Evolutionary conservation across 35 echinoderm and acorn worm genomes (phyloP).

Genomic region (Hemicentrotus pulcherrimus): DNA sequence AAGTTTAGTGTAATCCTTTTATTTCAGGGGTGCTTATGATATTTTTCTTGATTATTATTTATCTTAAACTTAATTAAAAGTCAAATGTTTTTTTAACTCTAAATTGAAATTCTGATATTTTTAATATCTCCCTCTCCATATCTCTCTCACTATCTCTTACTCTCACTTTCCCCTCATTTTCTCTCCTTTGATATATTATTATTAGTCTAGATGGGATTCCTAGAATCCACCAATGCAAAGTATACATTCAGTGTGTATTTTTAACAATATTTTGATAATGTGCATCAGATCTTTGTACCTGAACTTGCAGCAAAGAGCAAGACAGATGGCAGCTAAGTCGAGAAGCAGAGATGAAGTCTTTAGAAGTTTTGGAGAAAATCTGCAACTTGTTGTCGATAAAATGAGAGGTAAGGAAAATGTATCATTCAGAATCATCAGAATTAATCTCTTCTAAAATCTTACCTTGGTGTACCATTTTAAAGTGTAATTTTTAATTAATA

Average conservation of each 20-base stretch:
- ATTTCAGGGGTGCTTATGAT: background rate
- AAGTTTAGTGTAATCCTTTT: background rate
- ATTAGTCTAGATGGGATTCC: too few species aligned
- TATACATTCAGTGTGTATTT: too few species aligned
- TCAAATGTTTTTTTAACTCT: too few species aligned
- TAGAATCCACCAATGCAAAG: too few species aligned
- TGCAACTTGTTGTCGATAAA: conserved; percentile 29
- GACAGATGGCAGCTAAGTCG: conserved; percentile 21
- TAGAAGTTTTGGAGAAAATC: conserved; percentile 11
- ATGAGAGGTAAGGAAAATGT: conserved; percentile 11
- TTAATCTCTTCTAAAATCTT: background rate
- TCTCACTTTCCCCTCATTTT: too few species aligned
- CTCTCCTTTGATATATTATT: too few species aligned
- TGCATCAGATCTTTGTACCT: too few species aligned
- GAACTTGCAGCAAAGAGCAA: background rate
- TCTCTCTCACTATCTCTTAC: too few species aligned
- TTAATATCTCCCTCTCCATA: too few species aligned
- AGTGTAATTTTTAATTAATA: background rate
- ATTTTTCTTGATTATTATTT: background rate
- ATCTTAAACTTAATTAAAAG: too few species aligned
- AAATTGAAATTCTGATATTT: too few species aligned
- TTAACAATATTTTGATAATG: too few species aligned
- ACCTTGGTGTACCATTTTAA: background rate
- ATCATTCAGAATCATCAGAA: background rate
- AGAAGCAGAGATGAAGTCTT: conserved; percentile 27